These are phyloP conservation scores for Australoheros scitulus DNA, from an alignment of 2,113 vertebrate species.

Conservation along the genomic window DNA sequence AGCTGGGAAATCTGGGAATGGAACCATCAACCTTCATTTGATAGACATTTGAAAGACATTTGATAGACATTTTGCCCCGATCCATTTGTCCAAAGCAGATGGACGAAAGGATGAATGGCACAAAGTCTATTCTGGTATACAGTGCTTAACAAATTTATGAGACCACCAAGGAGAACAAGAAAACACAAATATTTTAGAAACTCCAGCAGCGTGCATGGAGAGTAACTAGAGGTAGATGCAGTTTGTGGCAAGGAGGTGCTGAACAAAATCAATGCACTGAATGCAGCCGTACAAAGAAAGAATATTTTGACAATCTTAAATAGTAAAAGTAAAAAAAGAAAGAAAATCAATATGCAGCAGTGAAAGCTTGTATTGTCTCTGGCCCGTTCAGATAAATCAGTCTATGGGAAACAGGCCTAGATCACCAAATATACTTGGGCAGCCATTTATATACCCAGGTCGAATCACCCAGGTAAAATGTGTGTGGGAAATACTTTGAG, in stretches of 20 bases:
- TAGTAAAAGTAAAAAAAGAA: background rate
- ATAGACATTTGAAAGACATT: background rate
- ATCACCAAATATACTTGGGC: background rate
- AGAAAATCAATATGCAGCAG: background rate
- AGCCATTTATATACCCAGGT: background rate
- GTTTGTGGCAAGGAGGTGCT: background rate
- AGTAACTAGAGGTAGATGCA: background rate
- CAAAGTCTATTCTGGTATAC: background rate
- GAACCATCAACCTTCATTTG: background rate
- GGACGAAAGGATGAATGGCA: background rate
- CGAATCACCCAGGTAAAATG: background rate
- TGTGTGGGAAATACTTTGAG: background rate
- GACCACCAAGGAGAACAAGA: background rate
- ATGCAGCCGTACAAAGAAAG: background rate
- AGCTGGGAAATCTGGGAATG: no score
- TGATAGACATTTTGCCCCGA: background rate
- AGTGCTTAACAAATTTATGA: background rate
- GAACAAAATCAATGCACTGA: background rate
- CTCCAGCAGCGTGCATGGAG: background rate
- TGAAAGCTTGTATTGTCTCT: background rate
- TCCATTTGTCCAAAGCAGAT: background rate
- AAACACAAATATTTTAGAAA: background rate
- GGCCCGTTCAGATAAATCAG: background rate
- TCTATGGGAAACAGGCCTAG: background rate
- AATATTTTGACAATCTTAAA: background rate